phyloP scores from a whole-genome alignment of 1,140 invertebrate species.

The Drosophila santomea region DNA sequence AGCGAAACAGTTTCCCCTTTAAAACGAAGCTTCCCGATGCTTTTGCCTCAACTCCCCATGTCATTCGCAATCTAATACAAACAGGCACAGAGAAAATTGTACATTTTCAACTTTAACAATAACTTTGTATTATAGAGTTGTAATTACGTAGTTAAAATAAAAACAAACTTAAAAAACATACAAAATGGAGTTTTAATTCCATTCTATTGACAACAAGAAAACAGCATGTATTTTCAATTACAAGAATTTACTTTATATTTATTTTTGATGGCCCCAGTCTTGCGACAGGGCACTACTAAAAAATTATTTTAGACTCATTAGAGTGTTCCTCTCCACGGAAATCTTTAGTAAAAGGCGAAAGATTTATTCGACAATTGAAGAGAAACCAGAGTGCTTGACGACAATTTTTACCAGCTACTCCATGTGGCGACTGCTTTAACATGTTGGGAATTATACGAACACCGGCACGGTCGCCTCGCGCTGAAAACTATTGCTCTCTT shows the following conservation, averaged over 20 bases:
- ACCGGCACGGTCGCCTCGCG: too few species aligned
- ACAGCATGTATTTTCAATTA: too few species aligned
- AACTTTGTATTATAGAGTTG: conserved; percentile 81
- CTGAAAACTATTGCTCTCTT: conserved; percentile 25
- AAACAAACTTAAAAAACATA: conserved; percentile 40
- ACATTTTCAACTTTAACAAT: conserved; percentile 68
- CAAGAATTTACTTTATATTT: conserved; percentile 16
- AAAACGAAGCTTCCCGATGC: conserved; percentile 3
- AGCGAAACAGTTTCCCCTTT: conserved; percentile 28
- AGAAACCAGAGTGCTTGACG: conserved; percentile 79
- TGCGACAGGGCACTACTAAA: conserved; percentile 74
- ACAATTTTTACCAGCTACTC: conserved; percentile 48
- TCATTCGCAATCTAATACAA: neutral
- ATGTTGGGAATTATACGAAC: conserved; percentile 53
- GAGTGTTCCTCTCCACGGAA: conserved; percentile 84
- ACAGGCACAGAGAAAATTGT: conserved; percentile 58
- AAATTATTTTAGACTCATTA: conserved; percentile 85
- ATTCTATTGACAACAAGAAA: too few species aligned
- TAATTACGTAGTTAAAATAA: conserved; percentile 80
- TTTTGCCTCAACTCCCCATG: conserved; percentile 2
- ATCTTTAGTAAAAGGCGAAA: conserved; percentile 86
- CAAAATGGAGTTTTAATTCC: neutral
- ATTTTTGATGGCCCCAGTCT: conserved; percentile 67
- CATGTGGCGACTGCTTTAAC: conserved; percentile 12
- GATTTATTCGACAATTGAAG: conserved; percentile 85